phyloP scores from a whole-genome alignment of 2,888 invertebrate species.

The Cacoxenus indagator region DNA sequence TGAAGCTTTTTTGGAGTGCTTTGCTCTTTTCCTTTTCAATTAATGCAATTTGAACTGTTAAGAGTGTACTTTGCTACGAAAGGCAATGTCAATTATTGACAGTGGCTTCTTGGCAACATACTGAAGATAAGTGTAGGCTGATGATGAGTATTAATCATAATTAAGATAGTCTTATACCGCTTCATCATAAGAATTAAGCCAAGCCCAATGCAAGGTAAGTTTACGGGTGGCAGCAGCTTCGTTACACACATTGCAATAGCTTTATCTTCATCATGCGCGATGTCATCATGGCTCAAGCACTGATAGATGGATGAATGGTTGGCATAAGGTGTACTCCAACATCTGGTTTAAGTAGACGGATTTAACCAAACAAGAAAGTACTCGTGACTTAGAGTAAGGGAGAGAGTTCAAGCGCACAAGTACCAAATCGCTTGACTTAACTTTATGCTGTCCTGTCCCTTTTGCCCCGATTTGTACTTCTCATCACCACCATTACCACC shows the following conservation, averaged over 20 bases:
- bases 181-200: background rate
- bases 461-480: background rate
- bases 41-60: background rate
- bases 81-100: background rate
- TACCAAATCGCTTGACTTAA: slow-evolving; percentile 20
- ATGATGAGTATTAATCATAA: slow-evolving; percentile 10
- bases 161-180: background rate
- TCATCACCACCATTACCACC: background rate
- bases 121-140: slow-evolving; percentile 1
- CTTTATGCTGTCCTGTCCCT: background rate
- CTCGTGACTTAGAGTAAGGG: background rate
- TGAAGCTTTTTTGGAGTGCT: too few relatives aligned
- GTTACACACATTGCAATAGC: background rate
- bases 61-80: too few relatives aligned
- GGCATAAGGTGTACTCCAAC: too few relatives aligned
- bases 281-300: slow-evolving; percentile 7
- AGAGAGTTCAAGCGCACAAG: slow-evolving; percentile 10
- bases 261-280: slow-evolving; percentile 15
- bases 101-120: background rate
- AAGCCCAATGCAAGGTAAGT: background rate
- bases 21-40: slow-evolving; percentile 4
- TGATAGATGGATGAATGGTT: slow-evolving; percentile 3
- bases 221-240: background rate
- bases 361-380: background rate
- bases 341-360: background rate